phyloP scores from a whole-genome alignment of 2,113 vertebrate genomes.

The Mus pahari region DNA sequence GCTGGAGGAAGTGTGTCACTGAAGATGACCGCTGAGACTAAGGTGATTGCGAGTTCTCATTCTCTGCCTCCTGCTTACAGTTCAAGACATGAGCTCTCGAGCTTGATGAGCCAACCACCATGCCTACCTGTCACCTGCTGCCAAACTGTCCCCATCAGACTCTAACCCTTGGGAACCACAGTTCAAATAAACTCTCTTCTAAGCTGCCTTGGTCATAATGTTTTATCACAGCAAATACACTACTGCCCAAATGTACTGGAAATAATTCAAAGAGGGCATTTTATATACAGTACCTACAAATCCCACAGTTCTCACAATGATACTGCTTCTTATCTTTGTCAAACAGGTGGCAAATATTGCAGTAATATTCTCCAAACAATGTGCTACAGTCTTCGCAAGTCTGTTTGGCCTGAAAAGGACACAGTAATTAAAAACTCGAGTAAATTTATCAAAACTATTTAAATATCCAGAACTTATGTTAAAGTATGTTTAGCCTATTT shows the following conservation, averaged over 20 bases:
- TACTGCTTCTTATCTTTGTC: slow-evolving; percentile 97
- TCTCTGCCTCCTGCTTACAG: neutral
- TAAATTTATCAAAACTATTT: slow-evolving; percentile 45
- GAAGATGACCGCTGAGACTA: neutral
- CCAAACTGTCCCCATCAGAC: neutral
- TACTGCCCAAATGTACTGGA: neutral
- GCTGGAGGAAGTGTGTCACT: neutral
- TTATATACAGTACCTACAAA: slow-evolving; percentile 92
- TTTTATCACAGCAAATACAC: slow-evolving; percentile 19
- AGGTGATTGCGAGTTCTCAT: neutral
- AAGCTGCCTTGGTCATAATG: neutral
- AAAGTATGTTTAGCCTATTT: slow-evolving; percentile 14
- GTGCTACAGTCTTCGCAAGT: slow-evolving; percentile 90
- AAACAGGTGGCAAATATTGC: slow-evolving; percentile 94
- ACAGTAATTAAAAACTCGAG: slow-evolving; percentile 46
- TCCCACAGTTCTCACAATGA: slow-evolving; percentile 94
- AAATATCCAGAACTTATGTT: slow-evolving; percentile 58
- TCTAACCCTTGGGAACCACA: neutral
- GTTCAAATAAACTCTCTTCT: neutral
- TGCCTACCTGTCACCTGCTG: neutral
- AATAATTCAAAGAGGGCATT: slow-evolving; percentile 12
- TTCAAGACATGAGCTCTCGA: neutral
- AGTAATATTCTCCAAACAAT: slow-evolving; percentile 97
- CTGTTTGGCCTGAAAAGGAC: slow-evolving; percentile 89
- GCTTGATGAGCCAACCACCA: neutral